Evolutionary conservation across 2,888 invertebrate genomes (phyloP).

Genomic region (Papilio elwesi): DNA sequence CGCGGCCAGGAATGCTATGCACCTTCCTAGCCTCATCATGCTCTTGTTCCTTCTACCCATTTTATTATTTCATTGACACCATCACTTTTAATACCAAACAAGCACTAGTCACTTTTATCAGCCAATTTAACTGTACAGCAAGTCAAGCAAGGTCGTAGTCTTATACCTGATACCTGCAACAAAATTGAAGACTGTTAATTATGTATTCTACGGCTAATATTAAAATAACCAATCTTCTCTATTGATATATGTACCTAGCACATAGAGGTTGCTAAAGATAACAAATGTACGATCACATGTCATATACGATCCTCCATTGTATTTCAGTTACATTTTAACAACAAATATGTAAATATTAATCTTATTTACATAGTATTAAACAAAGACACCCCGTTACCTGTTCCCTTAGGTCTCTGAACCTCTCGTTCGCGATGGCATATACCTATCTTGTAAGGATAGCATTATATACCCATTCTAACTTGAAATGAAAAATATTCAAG

Average conservation of each 20-base stretch:
- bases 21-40: constrained; percentile 81
- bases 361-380: too few relatives aligned
- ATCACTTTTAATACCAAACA: constrained; percentile 35
- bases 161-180: neutral
- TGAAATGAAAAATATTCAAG: too few relatives aligned
- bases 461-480: too few relatives aligned
- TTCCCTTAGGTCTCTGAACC: too few relatives aligned
- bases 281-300: neutral
- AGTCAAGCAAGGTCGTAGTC: neutral
- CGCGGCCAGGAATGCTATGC: constrained; percentile 85
- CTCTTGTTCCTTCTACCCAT: constrained; percentile 74
- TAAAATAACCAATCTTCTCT: neutral
- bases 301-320: too few relatives aligned
- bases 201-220: neutral
- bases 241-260: neutral
- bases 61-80: constrained; percentile 45
- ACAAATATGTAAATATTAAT: too few relatives aligned
- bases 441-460: too few relatives aligned
- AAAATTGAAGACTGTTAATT: neutral
- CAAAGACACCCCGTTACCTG: too few relatives aligned
- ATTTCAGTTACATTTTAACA: too few relatives aligned
- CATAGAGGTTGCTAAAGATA: neutral
- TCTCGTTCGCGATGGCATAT: too few relatives aligned
- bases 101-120: neutral
- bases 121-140: neutral